Percentiles rank a stretch among this genome's conserved stretches.
phyloP scores from a whole-genome alignment of 1,140 invertebrate species.

The Coboldia fuscipes region DNA sequence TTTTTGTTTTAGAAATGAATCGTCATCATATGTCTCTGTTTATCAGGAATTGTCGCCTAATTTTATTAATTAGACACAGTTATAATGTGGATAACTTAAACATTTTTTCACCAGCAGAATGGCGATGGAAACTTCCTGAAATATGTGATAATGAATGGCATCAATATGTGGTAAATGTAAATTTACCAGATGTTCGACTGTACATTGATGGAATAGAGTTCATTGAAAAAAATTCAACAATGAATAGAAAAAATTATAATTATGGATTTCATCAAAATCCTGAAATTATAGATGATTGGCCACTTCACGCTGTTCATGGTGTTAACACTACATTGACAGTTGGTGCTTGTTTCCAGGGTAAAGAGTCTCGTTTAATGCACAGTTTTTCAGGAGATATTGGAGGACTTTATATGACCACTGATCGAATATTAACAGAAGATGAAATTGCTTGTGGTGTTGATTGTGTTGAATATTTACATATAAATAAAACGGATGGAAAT shows the following conservation, averaged over 20 bases:
- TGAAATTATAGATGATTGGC: conserved; percentile 98
- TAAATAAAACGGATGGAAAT: conserved; percentile 7
- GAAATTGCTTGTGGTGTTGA: conserved; percentile 17
- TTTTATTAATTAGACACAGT: conserved; percentile 77
- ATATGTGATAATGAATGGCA: conserved; percentile 98
- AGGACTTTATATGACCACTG: conserved; percentile 13
- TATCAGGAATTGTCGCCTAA: conserved; percentile 87
- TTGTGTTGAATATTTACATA: conserved; percentile 17
- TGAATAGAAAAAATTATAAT: too few relatives aligned
- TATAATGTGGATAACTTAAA: conserved; percentile 82
- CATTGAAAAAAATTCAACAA: conserved; percentile 34
- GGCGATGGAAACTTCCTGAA: conserved; percentile 81
- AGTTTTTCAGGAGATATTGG: conserved; percentile 20
- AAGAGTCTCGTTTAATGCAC: conserved; percentile 17
- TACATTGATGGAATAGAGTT: conserved; percentile 77
- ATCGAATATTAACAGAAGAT: conserved; percentile 9
- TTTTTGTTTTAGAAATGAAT: conserved; percentile 68
- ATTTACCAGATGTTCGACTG: conserved; percentile 70
- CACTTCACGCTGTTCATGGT: conserved; percentile 85
- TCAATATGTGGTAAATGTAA: conserved; percentile 85
- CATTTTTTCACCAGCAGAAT: conserved; percentile 93
- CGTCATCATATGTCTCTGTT: conserved; percentile 95
- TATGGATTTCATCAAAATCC: conserved; percentile 56
- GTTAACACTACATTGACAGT: conserved; percentile 85
- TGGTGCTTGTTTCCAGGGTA: conserved; percentile 94